Evolutionary conservation across 2,888 invertebrate species (phyloP).

Genomic region (Cataglyphis cursor): DNA sequence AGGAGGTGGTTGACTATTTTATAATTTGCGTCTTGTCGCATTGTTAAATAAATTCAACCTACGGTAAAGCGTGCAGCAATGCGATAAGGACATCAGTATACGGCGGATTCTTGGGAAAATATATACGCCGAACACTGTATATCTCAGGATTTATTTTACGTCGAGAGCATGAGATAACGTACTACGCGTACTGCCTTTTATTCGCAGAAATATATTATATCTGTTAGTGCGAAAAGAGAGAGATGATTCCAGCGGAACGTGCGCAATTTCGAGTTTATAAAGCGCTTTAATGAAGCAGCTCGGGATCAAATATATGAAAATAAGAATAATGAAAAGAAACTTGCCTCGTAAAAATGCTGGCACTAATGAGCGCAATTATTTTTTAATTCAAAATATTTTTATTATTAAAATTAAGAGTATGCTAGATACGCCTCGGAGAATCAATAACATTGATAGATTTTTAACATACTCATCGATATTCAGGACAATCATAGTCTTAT

Average conservation of each 20-base stretch:
- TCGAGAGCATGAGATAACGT: conserved; percentile 48
- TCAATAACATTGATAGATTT: background rate
- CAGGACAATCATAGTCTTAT: background rate
- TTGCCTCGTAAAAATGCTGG: background rate
- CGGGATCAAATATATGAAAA: conserved; percentile 1
- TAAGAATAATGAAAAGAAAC: background rate
- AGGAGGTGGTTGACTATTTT: conserved; percentile 38
- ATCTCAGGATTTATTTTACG: conserved; percentile 53
- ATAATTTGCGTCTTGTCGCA: conserved; percentile 42
- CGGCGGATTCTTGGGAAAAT: conserved; percentile 47
- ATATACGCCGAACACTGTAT: conserved; percentile 36
- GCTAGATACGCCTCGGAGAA: background rate
- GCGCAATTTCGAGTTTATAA: conserved; percentile 31
- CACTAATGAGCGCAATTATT: background rate
- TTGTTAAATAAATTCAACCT: conserved; percentile 48
- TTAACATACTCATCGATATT: background rate
- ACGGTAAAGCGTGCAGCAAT: conserved; percentile 28
- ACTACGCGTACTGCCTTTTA: conserved; percentile 27
- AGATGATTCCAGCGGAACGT: conserved; percentile 4
- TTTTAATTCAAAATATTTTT: conserved; percentile 6
- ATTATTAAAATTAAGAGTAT: background rate
- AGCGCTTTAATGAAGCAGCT: conserved; percentile 16
- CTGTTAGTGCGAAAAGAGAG: background rate
- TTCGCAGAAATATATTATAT: conserved; percentile 41
- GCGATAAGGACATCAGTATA: conserved; percentile 53